These are phyloP conservation scores for Chorisops tibialis DNA, from an alignment of 2,888 invertebrate species.

Conservation along the genomic window DNA sequence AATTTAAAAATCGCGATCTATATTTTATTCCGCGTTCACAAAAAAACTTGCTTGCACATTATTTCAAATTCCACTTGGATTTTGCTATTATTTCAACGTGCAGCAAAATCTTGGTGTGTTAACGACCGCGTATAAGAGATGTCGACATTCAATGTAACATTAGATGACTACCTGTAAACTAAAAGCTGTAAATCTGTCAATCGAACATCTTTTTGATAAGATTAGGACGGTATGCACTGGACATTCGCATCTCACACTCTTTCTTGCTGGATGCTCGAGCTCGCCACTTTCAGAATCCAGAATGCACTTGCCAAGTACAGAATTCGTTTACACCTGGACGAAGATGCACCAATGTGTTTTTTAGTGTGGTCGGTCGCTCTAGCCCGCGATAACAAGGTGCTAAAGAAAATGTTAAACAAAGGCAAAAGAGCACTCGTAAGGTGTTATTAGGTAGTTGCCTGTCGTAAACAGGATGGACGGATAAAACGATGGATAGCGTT, in stretches of 20 bases:
- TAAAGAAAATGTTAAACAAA: slow-evolving; percentile 20
- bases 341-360: neutral
- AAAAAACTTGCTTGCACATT: no score
- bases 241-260: slow-evolving; percentile 5
- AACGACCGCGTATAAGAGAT: no score
- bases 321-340: slow-evolving; percentile 16
- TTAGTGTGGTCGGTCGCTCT: slow-evolving; percentile 11
- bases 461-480: slow-evolving; percentile 2
- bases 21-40: no score
- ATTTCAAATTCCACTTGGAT: no score
- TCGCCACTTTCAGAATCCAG: no score
- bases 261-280: no score
- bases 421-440: slow-evolving; percentile 15
- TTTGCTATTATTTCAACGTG: no score
- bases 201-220: slow-evolving; percentile 17
- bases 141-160: slow-evolving; percentile 14
- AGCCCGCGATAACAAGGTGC: slow-evolving; percentile 22
- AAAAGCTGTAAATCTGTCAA: slow-evolving; percentile 23
- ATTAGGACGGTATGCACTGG: slow-evolving; percentile 13
- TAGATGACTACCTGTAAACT: slow-evolving; percentile 17
- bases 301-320: no score
- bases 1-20: no score
- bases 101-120: no score
- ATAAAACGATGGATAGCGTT: no score
- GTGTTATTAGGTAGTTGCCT: slow-evolving; percentile 8